A percentile compares a stretch with the other conserved stretches of the same genome.
phyloP scores from a whole-genome alignment of 2,797 vertebrate species.

The Pogonophryne albipinna region DNA sequence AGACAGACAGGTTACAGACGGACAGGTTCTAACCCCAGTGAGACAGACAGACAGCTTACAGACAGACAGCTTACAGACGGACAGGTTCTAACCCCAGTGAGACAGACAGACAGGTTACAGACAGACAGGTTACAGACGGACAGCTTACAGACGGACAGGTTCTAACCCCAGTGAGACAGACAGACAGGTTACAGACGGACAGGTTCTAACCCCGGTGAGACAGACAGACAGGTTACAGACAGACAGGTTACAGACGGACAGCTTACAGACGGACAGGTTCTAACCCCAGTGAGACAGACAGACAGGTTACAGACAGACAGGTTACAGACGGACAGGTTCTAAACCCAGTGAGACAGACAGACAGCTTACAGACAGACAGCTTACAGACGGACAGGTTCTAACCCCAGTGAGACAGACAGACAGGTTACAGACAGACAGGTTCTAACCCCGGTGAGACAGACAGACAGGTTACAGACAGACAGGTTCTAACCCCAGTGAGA shows the following conservation, averaged over 20 bases:
- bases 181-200: neutral
- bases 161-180: too few species aligned
- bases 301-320: conserved; percentile 24
- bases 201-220: conserved; percentile 87
- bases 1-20: conserved; percentile 28
- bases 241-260: neutral
- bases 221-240: conserved; percentile 27
- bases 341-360: too few species aligned
- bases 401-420: too few species aligned
- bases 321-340: too few species aligned
- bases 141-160: too few species aligned
- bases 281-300: too few species aligned
- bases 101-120: too few species aligned
- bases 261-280: conserved; percentile 28
- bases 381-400: too few species aligned
- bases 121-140: neutral
- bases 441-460: conserved; percentile 89
- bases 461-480: neutral
- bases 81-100: too few species aligned
- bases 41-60: too few species aligned
- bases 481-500: too few species aligned
- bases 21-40: too few species aligned
- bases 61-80: neutral
- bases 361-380: conserved; percentile 28
- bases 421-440: neutral